Evolutionary conservation across 2,113 vertebrate genomes (phyloP).

Genomic region (Caranx ignobilis): DNA sequence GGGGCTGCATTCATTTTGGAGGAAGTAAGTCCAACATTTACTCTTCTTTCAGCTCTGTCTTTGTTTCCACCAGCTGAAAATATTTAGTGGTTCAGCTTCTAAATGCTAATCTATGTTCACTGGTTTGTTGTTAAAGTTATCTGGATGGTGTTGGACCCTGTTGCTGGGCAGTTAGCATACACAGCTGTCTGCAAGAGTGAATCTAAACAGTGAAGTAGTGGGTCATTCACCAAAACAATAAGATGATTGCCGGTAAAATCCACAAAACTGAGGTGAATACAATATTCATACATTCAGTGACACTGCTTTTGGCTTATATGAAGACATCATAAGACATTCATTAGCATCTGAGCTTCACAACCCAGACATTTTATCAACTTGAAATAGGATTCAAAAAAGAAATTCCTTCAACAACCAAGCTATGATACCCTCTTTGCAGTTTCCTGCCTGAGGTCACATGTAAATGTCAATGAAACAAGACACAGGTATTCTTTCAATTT

Average conservation of each 20-base stretch:
- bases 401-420: background rate
- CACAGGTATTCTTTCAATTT: background rate
- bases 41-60: background rate
- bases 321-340: background rate
- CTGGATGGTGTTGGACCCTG: background rate
- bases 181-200: too few relatives aligned
- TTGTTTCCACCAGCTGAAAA: background rate
- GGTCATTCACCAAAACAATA: too few relatives aligned
- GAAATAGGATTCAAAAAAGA: background rate
- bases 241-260: too few relatives aligned
- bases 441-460: background rate
- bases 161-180: too few relatives aligned
- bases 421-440: background rate
- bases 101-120: too few relatives aligned
- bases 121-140: background rate
- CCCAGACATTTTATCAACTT: background rate
- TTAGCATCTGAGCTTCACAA: background rate
- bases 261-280: too few relatives aligned
- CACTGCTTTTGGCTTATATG: too few relatives aligned
- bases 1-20: slow-evolving; percentile 11
- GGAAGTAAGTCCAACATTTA: background rate
- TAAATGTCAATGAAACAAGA: background rate
- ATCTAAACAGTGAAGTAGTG: background rate
- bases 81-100: too few relatives aligned
- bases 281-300: too few relatives aligned